A percentile compares a stretch with the other conserved stretches of the same genome.
Conservation (phyloP, 2,113 vertebrate species). For the Dasyprocta punctata region DNA sequence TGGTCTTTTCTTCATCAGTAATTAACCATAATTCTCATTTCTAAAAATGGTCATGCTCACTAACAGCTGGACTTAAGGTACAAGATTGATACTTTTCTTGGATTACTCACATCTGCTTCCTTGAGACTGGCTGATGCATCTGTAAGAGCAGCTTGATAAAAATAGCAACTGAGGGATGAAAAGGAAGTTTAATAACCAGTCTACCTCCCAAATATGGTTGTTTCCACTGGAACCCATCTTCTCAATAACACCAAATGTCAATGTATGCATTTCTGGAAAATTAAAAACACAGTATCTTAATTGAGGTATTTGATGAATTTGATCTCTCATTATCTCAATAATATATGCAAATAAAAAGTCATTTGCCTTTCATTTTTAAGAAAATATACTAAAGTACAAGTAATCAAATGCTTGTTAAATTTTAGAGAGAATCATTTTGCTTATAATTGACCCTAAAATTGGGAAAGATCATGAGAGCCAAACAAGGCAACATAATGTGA, state of each 20-base stretch:
- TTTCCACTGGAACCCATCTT: slow-evolving; percentile 75
- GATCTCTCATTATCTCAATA: slow-evolving; percentile 81
- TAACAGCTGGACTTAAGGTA: neutral
- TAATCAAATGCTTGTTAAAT: slow-evolving; percentile 75
- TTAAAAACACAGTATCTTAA: slow-evolving; percentile 80
- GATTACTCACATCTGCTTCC: slow-evolving; percentile 70
- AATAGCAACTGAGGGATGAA: slow-evolving; percentile 65
- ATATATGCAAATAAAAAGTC: slow-evolving; percentile 78
- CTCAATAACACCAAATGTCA: slow-evolving; percentile 74
- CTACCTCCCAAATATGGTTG: slow-evolving; percentile 49
- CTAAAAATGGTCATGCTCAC: neutral
- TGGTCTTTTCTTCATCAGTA: slow-evolving; percentile 26
- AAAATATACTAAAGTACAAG: slow-evolving; percentile 80
- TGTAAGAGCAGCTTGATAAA: slow-evolving; percentile 66
- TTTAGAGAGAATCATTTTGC: slow-evolving; percentile 67
- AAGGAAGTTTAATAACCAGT: slow-evolving; percentile 65
- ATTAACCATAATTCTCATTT: slow-evolving; percentile 51
- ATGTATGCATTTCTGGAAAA: slow-evolving; percentile 76
- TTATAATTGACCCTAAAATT: slow-evolving; percentile 66
- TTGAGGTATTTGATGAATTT: slow-evolving; percentile 78
- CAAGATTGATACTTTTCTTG: slow-evolving; percentile 33
- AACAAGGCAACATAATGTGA: neutral
- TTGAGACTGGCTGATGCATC: slow-evolving; percentile 55
- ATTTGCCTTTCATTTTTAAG: slow-evolving; percentile 80
- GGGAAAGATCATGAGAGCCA: neutral